These are phyloP conservation scores for Zaprionus nigranus DNA, from an alignment of 1,140 invertebrate genomes.

Conservation along the genomic window DNA sequence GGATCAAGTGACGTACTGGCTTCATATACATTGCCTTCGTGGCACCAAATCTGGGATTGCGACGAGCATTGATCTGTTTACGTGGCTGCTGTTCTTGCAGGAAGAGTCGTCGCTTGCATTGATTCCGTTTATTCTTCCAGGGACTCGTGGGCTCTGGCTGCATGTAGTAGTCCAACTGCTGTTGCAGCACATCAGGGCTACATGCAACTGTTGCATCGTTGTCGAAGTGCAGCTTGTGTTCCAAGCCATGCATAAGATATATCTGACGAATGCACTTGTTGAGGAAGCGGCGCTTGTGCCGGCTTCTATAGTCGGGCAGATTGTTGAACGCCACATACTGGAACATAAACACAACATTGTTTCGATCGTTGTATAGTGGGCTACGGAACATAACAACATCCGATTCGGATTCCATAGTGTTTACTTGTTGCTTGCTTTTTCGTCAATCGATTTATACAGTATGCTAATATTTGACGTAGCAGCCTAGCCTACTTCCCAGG, in stretches of 20 bases:
- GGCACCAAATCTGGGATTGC: slow-evolving; percentile 18
- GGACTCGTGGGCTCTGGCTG: slow-evolving; percentile 30
- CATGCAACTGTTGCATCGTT: slow-evolving; percentile 14
- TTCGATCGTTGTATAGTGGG: slow-evolving; percentile 17
- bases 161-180: slow-evolving; percentile 60
- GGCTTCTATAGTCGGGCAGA: slow-evolving; percentile 61
- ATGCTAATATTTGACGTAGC: too few species aligned
- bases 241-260: slow-evolving; percentile 57
- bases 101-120: slow-evolving; percentile 70
- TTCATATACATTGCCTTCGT: slow-evolving; percentile 50
- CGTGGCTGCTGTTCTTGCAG: slow-evolving; percentile 21
- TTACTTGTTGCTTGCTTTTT: neutral
- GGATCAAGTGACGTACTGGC: slow-evolving; percentile 51
- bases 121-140: slow-evolving; percentile 38
- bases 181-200: slow-evolving; percentile 46
- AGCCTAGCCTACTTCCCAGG: too few species aligned
- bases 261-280: slow-evolving; percentile 72
- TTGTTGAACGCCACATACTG: slow-evolving; percentile 64
- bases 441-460: too few species aligned
- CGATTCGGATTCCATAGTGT: slow-evolving; percentile 9
- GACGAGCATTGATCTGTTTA: slow-evolving; percentile 31
- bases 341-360: slow-evolving; percentile 51
- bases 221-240: slow-evolving; percentile 49
- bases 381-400: slow-evolving; percentile 56
- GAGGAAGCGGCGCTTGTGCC: slow-evolving; percentile 59